These are phyloP conservation scores for Archilochus colubris DNA, from an alignment of 2,113 vertebrate genomes.

Conservation along the genomic window DNA sequence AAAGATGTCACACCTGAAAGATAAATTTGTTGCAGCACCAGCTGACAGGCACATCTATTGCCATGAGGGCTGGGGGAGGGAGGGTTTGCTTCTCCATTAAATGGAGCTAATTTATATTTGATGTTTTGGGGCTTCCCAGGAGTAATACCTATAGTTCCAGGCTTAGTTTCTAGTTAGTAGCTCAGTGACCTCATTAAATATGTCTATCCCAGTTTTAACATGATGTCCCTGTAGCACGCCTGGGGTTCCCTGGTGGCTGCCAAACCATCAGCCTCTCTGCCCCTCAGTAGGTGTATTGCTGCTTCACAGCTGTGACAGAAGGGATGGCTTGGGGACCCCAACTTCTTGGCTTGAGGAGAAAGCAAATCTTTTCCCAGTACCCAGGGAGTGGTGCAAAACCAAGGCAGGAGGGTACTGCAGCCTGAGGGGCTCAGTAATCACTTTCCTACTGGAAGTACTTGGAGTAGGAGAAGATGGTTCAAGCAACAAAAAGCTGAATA, in stretches of 20 bases:
- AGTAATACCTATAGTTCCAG: constrained; percentile 49
- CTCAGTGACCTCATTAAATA: constrained; percentile 60
- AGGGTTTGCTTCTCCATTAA: constrained; percentile 22
- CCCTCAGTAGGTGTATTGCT: background rate
- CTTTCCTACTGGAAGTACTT: background rate
- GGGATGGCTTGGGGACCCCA: background rate
- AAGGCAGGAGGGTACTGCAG: background rate
- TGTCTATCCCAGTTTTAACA: constrained; percentile 43
- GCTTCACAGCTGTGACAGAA: background rate
- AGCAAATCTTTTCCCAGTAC: background rate
- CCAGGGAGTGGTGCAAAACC: background rate
- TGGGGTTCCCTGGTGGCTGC: background rate
- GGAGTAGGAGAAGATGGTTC: background rate
- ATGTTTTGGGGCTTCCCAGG: constrained; percentile 57
- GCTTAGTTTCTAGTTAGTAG: constrained; percentile 45
- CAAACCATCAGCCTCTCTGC: background rate
- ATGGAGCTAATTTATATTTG: constrained; percentile 53
- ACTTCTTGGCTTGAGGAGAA: background rate
- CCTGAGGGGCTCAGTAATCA: background rate
- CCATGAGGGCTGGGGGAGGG: background rate
- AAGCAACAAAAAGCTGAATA: background rate
- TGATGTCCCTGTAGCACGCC: background rate
- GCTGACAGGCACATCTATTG: background rate
- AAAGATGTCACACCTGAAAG: background rate
- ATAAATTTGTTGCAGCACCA: background rate